Evolutionary conservation across 2,113 vertebrate genomes (phyloP).

Genomic region (Strix aluco): DNA sequence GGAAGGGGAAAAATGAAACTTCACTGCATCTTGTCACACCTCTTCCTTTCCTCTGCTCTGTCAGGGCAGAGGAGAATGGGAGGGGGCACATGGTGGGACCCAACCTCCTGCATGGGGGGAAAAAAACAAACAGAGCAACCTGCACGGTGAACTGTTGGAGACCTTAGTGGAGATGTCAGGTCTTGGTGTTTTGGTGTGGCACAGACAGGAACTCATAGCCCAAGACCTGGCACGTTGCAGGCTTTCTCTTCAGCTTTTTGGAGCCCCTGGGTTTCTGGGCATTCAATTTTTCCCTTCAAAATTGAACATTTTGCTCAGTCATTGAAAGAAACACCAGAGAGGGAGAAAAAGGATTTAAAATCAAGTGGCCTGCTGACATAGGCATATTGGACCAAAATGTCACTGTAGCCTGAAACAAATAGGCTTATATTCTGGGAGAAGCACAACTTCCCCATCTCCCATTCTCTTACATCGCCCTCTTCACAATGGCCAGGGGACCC

Average conservation of each 20-base stretch:
- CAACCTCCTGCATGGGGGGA: neutral
- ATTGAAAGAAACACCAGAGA: neutral
- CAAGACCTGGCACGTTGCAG: neutral
- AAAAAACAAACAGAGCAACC: neutral
- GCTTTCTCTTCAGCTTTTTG: neutral
- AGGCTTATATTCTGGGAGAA: neutral
- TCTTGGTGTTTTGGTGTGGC: neutral
- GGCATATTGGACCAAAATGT: neutral
- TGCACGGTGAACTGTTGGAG: accelerated
- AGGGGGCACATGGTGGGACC: accelerated
- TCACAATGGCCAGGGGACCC: neutral
- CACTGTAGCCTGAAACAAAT: neutral
- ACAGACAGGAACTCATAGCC: neutral
- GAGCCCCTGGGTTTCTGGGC: neutral
- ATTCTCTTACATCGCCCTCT: neutral
- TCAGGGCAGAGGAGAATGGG: neutral
- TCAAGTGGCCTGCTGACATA: neutral
- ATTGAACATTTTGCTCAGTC: neutral
- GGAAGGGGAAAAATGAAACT: neutral
- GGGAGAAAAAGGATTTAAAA: neutral
- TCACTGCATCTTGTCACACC: neutral
- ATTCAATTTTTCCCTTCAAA: neutral
- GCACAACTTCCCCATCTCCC: neutral
- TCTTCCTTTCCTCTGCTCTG: neutral
- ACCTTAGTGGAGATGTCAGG: neutral